These are phyloP conservation scores for Euthynnus affinis DNA, from an alignment of 2,797 vertebrate species.

Conservation along the genomic window DNA sequence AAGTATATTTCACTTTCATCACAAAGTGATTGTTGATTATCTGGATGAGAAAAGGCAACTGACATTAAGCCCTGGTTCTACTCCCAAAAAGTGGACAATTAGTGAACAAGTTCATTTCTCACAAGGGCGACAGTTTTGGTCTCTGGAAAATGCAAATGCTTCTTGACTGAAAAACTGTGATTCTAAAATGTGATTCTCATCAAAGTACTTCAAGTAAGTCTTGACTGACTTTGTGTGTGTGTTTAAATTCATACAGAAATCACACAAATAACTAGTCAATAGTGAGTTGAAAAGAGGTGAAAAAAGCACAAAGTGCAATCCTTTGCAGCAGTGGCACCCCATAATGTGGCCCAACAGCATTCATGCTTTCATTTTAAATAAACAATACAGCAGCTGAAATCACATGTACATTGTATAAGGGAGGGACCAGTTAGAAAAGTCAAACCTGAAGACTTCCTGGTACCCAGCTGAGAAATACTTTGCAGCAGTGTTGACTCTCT, in stretches of 20 bases:
- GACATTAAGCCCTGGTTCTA: background rate
- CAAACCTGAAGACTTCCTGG: background rate
- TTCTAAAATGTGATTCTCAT: background rate
- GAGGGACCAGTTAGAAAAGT: background rate
- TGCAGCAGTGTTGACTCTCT: slow-evolving; percentile 20
- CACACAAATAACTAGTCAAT: background rate
- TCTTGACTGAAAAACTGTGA: background rate
- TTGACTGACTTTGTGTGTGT: too few species aligned
- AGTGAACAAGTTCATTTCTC: slow-evolving; percentile 4
- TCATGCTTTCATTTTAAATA: background rate
- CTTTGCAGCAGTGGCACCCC: background rate
- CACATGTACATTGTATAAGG: background rate
- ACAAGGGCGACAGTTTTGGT: background rate
- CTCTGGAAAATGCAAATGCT: background rate
- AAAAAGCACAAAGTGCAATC: background rate
- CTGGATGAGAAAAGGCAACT: background rate
- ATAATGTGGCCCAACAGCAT: background rate
- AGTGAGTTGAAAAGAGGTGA: background rate
- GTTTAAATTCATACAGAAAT: background rate
- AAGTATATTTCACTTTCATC: background rate
- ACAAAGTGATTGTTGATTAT: slow-evolving; percentile 4
- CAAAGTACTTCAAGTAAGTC: background rate
- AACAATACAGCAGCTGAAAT: background rate
- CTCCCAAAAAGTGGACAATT: slow-evolving; percentile 8
- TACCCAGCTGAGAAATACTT: background rate